Base-by-base conservation (phyloP, 1,140 invertebrate genomes). In the Calosoma granatense region DNA sequence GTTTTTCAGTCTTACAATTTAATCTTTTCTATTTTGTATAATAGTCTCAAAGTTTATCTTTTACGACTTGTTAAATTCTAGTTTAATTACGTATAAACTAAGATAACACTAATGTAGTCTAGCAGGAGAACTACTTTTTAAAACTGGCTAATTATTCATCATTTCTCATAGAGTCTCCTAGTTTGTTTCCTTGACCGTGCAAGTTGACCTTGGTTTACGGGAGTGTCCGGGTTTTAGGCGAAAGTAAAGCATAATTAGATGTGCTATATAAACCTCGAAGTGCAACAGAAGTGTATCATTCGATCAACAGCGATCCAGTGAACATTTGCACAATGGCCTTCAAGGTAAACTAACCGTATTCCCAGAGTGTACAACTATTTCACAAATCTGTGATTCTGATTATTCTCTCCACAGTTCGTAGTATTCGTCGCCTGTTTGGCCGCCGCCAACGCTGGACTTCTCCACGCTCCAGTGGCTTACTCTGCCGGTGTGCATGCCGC, bases 391-490 rank as follows among this genome's bases (percentile, higher is more conserved):
- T 6, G 14, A 6, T 30, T 30, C 14, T 30, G 6, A 30, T 30
- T 30, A 6, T 9, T 47, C 4, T 55, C 30, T 22, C 55, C 55
- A 11, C 36, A 60, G 58, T 20, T 60, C 6, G 47, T 43, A 1
- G 20, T 60, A 47, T 26, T 60, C 22, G 47, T 70, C 58, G 69
- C 69, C 36, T 58, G 73, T 43, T 62, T 77, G 56, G 74, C 75
- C 6, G 68, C 67, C 14, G 74, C 74, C 52, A 67, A 68, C 19
- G 77, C 71, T 55, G 75, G 73, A 15, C 14, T 72, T 6, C 23
- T 51, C 22, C 52, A 56, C 52, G 59, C 60, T 12, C 61, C 63
- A 20, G 20, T 62, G 6, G 64, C 64, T 41, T 63, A 65, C 55
- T 61, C 61, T 17, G 62, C 65, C 43, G 51, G 61, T 1, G 55